Evolutionary conservation across 1,140 invertebrate genomes (phyloP), one percentile per base, ranked within the genome.

Genomic region (Drosophila albomicans): DNA sequence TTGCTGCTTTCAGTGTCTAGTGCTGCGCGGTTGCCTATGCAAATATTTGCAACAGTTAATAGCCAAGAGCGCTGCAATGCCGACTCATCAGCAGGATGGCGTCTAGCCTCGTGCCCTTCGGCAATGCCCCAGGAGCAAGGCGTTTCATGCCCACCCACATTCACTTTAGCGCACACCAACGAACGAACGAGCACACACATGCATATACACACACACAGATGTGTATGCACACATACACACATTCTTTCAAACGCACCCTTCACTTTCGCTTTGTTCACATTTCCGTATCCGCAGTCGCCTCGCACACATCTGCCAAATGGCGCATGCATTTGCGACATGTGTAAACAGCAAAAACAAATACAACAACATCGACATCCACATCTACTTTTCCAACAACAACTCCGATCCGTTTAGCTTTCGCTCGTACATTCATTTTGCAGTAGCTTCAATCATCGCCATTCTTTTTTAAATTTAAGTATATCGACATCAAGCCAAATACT

Each of bases 241-340:
- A 67, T 16, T 15, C 30, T 58, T 4, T 69, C 63, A 70, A 67
- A 82, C 79, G 80, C 73, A 75, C 81, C 75, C 87, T 88, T 84
- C 84, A 88, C 80, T 88, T 88, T 86, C 82, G 82, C 82, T 87
- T 87, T 87, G 79, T 88, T 86, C 85, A 89, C 84, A 86, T 86
- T 87, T 87, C 80, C 80, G 84, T 48, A 79, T 78, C 69, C 58
- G 52, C 82, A 62, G 63, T 51, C 56, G 72, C 46, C n/a, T 16
- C 45, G 20, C 28, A 46, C 43, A 58, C 82, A 77, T 75, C 51
- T 52, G 76, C 51, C 67, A 76, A 76, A 76, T 76, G 73, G 73
- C 61, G 73, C 68, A 62, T 72, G 61, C 67, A 76, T 76, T 72
- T 72, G 67, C 73, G 61, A 76, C 61, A 76, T 71, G 73, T 72